Evolutionary conservation across 64 coral and sea anemone genomes (phyloP), one percentile per base, ranked within the genome.

Genomic region (Hydrozoanthus tunicans): DNA sequence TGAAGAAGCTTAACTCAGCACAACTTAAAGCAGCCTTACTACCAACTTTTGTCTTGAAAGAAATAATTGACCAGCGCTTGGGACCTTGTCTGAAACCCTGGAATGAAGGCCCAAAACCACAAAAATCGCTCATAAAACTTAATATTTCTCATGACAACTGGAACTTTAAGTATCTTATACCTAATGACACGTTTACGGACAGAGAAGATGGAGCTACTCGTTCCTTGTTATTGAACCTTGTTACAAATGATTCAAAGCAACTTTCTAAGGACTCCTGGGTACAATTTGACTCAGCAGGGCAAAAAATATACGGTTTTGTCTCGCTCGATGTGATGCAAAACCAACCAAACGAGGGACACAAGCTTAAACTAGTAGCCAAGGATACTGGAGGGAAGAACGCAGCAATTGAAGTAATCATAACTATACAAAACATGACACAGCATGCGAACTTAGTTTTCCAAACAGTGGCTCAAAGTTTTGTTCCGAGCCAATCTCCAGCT

Each of bases 181-280:
- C 90, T 9, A 73, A 59, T 13, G 53, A 61, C 59, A 92, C 90
- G 7, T 92, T 92, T 61, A 43, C 61, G 53, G 90, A 92, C 32
- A 73, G 54, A 23, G 90, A 92, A 92, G 90, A 92, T 83, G 90
- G 90, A 55, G 51, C 52, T 54, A 92, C 90, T 63, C 65, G 66
- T 27, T 82, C 56, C 25, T 81, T 92, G 59, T 3, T 52, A 4
- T 69, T 92, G 12, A 72, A 55, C 20, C 80, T 92, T 58, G 66
- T 56, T n/a, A 58, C 65, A 51, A 53, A 32, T 0, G 43, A 68
- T 70, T 83, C 80, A 7, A 73, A 83, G 56, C n/a, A 27, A 8
- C 78, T 92, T 61, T 17, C 90, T 51, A 72, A 52, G 62, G 65
- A 71, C 5, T 92, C 90, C 23, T 92, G 90, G 90, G 62, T 92